Evolutionary conservation across 2,888 invertebrate species (phyloP).

Genomic region (Euzophera pinguis): DNA sequence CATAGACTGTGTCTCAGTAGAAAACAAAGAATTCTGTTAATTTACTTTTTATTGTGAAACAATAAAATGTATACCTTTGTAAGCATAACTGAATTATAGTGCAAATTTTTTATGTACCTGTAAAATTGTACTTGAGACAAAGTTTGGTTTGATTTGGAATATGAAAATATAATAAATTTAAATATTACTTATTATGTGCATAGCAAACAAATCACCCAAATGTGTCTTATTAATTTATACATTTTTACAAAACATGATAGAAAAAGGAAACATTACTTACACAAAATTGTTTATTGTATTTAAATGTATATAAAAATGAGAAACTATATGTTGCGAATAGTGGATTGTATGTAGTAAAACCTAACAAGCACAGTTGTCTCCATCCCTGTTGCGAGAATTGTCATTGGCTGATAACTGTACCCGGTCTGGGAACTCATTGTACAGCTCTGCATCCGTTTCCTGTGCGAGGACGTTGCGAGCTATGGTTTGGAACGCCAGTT

Average conservation of each 20-base stretch:
- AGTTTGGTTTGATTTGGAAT: not conserved
- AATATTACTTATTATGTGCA: slow-evolving; percentile 29
- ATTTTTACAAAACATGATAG: slow-evolving; percentile 44
- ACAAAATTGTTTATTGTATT: slow-evolving; percentile 61
- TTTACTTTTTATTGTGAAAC: not conserved
- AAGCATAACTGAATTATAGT: not conserved
- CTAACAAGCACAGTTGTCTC: slow-evolving; percentile 89
- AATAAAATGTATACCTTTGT: not conserved
- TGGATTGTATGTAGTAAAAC: slow-evolving; percentile 40
- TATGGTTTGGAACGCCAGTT: slow-evolving; percentile 99
- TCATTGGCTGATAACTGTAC: slow-evolving; percentile 90
- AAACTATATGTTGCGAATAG: slow-evolving; percentile 55
- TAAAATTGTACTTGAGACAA: slow-evolving; percentile 4
- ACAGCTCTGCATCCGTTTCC: slow-evolving; percentile 94
- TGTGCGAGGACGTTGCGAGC: slow-evolving; percentile 98
- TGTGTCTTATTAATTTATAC: slow-evolving; percentile 56
- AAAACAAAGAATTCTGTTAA: not conserved
- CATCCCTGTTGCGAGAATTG: slow-evolving; percentile 85
- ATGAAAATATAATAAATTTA: slow-evolving; percentile 8
- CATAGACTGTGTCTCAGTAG: too few relatives aligned
- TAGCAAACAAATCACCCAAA: slow-evolving; percentile 46
- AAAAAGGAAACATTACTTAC: slow-evolving; percentile 65
- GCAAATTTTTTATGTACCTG: not conserved
- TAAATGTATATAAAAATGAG: slow-evolving; percentile 57
- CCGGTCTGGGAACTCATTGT: slow-evolving; percentile 98